These are phyloP conservation scores for Cremastobaeus sp. DNA, from an alignment of 2,888 invertebrate species.

Conservation along the genomic window DNA sequence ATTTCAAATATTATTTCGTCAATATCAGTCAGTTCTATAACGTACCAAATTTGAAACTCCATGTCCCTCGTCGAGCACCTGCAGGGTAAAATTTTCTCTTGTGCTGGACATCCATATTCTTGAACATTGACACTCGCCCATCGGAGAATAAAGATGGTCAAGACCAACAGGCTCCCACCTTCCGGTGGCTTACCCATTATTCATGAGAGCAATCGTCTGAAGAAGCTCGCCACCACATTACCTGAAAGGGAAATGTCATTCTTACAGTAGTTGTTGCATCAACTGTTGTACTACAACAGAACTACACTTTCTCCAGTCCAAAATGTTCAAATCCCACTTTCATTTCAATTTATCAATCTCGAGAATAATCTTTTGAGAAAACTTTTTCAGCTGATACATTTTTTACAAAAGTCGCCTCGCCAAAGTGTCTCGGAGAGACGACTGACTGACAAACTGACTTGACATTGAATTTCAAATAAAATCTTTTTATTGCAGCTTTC, in stretches of 20 bases:
- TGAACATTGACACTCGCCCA: conserved; percentile 62
- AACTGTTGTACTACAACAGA: too few species aligned
- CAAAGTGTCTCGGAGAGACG: too few species aligned
- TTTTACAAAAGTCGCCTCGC: too few species aligned
- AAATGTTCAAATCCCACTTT: conserved; percentile 18
- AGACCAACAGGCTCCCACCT: conserved; percentile 68
- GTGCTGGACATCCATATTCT: conserved; percentile 83
- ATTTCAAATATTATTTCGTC: neutral
- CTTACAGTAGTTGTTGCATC: conserved; percentile 45
- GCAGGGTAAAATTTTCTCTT: conserved; percentile 89
- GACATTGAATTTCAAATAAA: too few species aligned
- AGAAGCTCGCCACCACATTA: conserved; percentile 64
- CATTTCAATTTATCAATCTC: too few species aligned
- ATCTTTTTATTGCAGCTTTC: too few species aligned
- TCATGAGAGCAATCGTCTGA: conserved; percentile 71
- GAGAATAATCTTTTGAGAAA: too few species aligned
- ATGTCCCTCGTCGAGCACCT: conserved; percentile 87
- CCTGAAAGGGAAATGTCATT: conserved; percentile 63
- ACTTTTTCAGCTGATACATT: too few species aligned
- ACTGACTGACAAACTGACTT: too few species aligned
- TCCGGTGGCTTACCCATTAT: conserved; percentile 74
- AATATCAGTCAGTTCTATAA: too few species aligned
- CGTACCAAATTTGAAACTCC: conserved; percentile 91
- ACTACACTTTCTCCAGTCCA: conserved; percentile 53
- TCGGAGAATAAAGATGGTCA: conserved; percentile 59